Evolutionary conservation across 1,140 invertebrate genomes (phyloP).

Genomic region (Pachypsylla venusta): DNA sequence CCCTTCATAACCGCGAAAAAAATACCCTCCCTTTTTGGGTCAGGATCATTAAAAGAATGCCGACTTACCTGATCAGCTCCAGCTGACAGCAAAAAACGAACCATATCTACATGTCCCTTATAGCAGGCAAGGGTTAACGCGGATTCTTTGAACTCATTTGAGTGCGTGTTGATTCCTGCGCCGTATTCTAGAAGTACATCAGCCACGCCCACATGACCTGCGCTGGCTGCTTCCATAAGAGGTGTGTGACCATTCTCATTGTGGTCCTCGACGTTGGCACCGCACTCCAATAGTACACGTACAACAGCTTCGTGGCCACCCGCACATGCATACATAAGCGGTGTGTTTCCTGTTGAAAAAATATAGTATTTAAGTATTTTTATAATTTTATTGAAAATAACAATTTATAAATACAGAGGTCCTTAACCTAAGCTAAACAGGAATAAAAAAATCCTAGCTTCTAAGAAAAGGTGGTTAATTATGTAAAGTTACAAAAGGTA

Average conservation of each 20-base stretch:
- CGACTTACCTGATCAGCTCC: slow-evolving; percentile 65
- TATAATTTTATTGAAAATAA: not conserved
- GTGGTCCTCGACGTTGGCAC: slow-evolving; percentile 93
- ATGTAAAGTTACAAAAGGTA: too few species aligned
- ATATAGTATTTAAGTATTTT: slow-evolving; percentile 12
- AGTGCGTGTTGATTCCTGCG: slow-evolving; percentile 95
- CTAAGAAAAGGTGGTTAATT: too few species aligned
- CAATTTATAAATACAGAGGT: too few species aligned
- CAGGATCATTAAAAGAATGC: not conserved
- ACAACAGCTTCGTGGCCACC: slow-evolving; percentile 91
- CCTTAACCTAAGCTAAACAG: too few species aligned
- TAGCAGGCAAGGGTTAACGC: slow-evolving; percentile 93
- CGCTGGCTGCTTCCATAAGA: slow-evolving; percentile 95
- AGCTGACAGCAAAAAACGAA: slow-evolving; percentile 83
- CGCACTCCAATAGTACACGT: slow-evolving; percentile 67
- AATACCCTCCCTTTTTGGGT: not conserved
- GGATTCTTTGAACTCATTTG: slow-evolving; percentile 95
- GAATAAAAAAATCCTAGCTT: too few species aligned
- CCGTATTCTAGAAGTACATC: slow-evolving; percentile 76
- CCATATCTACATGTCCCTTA: slow-evolving; percentile 95
- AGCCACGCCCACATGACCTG: slow-evolving; percentile 88
- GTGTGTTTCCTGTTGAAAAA: slow-evolving; percentile 61
- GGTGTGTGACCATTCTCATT: slow-evolving; percentile 99
- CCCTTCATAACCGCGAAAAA: too few species aligned
- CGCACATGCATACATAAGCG: slow-evolving; percentile 95